Base-by-base conservation (phyloP, 2,797 vertebrate species). In the Danio jaintianensis region DNA sequence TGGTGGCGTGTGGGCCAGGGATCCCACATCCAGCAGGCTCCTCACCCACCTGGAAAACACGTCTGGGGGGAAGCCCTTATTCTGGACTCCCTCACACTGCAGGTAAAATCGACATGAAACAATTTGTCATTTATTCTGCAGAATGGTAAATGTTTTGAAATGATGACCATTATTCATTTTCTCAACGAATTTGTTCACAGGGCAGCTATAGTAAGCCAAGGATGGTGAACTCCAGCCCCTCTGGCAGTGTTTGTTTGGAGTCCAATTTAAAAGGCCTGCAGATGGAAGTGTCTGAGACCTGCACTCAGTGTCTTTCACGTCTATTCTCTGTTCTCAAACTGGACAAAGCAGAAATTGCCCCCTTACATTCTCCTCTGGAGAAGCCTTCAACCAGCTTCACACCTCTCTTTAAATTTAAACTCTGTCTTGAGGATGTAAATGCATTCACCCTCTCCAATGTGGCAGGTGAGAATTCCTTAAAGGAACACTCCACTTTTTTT, bases 1-100 rank as follows among this genome's bases (percentile, higher is more conserved):
- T 98, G 97, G 94, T 99, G 97, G 97, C 95, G 98, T 0, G 97
- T 98, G 87, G 98, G 98, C 79, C 96, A 97, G 0, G 97, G 98
- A 61, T 99, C 98, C 4, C 97, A 99, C 87, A 98, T 99, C 91
- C 97, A 98, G 81, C 96, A 98, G 86, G 96, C 97, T 58, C 94
- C 96, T 0, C 97, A 98, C 84, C 97, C 97, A 7, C 93, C 95
- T 86, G 97, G 94, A 78, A 98, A 96, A 93, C 98, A 99, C 0
- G 95, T 98, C 82, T 99, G 98, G 98, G 97, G 98, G 55, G 97
- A 99, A 86, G 97, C 97, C 0, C 91, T 98, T 63, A 94, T 98
- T 85, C 88, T 99, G 0, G 96, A 99, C 88, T 94, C 93, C 20
- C 93, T 99, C 80, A 96, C 88, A 76, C 90, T 99, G 56, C 96